These are phyloP conservation scores for Tauraco hartlaubi DNA, from an alignment of 2,797 vertebrate species.

Conservation along the genomic window DNA sequence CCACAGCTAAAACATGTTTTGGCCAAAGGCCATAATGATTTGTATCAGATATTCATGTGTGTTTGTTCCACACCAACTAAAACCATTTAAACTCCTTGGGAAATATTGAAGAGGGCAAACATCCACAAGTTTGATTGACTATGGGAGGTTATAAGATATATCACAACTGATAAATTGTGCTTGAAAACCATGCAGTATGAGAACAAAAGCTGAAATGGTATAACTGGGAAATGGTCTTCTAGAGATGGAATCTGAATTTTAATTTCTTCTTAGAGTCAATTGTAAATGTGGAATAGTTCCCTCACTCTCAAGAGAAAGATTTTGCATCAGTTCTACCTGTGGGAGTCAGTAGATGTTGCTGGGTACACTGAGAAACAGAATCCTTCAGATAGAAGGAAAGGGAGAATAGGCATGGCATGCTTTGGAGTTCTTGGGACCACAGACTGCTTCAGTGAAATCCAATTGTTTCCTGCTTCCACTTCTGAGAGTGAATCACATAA, in stretches of 20 bases:
- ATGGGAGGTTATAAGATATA: background rate
- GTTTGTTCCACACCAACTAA: background rate
- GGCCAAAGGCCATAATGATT: background rate
- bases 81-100: background rate
- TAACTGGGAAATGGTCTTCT: background rate
- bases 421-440: background rate
- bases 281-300: background rate
- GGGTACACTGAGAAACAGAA: background rate
- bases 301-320: background rate
- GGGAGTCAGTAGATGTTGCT: background rate
- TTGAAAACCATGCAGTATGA: background rate
- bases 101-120: background rate
- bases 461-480: background rate
- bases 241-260: background rate
- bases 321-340: background rate
- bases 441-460: background rate
- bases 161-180: background rate
- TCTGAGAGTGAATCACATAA: background rate
- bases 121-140: background rate
- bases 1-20: slow-evolving; percentile 15
- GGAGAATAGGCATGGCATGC: background rate
- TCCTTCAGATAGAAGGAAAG: background rate
- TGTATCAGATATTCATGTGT: background rate
- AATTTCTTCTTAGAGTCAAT: background rate
- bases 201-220: background rate